Conservation (phyloP, 2,113 vertebrate species). For the Phylloscopus trochilus region DNA sequence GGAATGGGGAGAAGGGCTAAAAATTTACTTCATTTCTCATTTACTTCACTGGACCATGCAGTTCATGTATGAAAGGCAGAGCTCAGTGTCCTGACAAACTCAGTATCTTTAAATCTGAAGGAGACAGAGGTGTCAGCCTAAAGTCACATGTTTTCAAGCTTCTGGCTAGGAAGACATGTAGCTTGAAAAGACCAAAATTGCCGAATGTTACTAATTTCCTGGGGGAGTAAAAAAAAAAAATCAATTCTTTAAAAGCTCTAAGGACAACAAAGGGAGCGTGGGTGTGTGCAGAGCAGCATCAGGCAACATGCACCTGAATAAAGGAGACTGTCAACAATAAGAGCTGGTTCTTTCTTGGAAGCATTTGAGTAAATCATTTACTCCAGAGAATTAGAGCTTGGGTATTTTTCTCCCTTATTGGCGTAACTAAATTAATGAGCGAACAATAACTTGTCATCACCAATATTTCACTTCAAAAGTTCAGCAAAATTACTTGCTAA, state of each 20-base stretch:
- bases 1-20: background rate
- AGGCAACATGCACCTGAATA: constrained; percentile 2
- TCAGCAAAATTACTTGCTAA: background rate
- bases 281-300: background rate
- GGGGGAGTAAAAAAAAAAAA: background rate
- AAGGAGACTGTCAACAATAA: background rate
- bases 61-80: background rate
- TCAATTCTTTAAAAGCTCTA: background rate
- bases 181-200: background rate
- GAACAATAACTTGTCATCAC: constrained; percentile 6
- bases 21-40: background rate
- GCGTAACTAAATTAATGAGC: background rate
- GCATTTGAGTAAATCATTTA: constrained; percentile 13
- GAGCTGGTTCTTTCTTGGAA: constrained; percentile 12
- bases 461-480: background rate
- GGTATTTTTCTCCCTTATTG: background rate
- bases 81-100: background rate
- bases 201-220: background rate
- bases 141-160: background rate
- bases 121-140: background rate
- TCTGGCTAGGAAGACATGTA: background rate
- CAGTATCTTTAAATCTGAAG: background rate
- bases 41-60: background rate
- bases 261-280: background rate
- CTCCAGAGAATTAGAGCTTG: background rate